A percentile compares a stretch with the other conserved stretches of the same genome.
These are phyloP conservation scores for Pterocles orientalis DNA, from an alignment of 2,113 vertebrate genomes.

Conservation along the genomic window DNA sequence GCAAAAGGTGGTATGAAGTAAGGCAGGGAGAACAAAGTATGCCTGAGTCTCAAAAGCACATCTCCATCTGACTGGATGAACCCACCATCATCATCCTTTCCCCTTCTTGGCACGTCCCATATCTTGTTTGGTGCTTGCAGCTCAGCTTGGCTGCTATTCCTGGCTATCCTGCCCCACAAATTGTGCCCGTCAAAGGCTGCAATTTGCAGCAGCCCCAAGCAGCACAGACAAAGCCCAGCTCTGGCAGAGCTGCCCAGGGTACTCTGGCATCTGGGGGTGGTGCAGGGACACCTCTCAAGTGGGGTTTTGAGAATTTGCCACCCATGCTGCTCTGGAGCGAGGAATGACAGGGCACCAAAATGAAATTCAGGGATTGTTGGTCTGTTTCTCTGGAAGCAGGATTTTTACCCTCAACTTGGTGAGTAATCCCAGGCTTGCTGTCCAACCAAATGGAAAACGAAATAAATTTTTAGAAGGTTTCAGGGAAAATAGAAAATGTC, in stretches of 20 bases:
- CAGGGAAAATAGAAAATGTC: not conserved
- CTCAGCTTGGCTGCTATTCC: not conserved
- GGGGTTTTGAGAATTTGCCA: not conserved
- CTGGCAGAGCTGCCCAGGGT: not conserved
- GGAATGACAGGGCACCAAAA: not conserved
- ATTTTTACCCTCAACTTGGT: not conserved
- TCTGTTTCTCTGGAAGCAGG: not conserved
- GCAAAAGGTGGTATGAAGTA: not conserved
- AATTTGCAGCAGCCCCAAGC: not conserved
- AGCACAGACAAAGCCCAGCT: not conserved
- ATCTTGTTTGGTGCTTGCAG: not conserved
- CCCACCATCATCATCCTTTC: not conserved
- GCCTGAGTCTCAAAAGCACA: not conserved
- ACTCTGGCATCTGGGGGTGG: rapidly evolving
- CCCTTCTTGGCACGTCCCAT: not conserved
- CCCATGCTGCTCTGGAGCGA: not conserved
- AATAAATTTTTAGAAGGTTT: not conserved
- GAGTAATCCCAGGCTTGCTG: not conserved
- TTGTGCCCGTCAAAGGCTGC: not conserved
- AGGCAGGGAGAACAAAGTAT: not conserved
- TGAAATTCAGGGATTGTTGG: not conserved
- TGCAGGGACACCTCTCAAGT: not conserved
- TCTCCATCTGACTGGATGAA: not conserved
- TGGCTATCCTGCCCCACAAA: not conserved
- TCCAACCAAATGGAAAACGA: not conserved